Base-by-base conservation (phyloP, 2,888 invertebrate genomes). In the Sialis fuliginosa region DNA sequence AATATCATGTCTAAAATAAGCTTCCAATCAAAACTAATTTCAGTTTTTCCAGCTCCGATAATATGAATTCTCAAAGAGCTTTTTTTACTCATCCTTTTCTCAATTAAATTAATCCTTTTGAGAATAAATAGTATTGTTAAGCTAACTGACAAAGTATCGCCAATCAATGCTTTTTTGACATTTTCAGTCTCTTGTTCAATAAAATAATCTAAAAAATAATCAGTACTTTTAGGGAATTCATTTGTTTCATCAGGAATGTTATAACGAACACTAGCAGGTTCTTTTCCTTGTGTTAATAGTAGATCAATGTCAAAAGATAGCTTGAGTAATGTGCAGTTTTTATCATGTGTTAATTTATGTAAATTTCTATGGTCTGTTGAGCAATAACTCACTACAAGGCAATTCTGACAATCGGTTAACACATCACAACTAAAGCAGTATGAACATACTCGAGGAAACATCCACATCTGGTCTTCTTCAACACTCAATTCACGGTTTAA, bases 361-460 rank as follows among this genome's bases (percentile, higher is more conserved):
- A 42, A 22, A 8, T 42, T 31, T 47, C 49, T 45, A 51, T 57
- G 57, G 41, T 52, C 48, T 44, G 51, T 50, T 7, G 52, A 52
- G 48, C 59, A 59, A 46, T 57, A 59, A 39, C 50, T 54, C 22
- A 53, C 56, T 47, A 53, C 57, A 30, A 48, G 46, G 50, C 59
- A 59, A 6, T 52, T 46, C 9, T 9, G 12, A 46, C 59, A 59
- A 46, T 51, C 50, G 40, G 50, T 41, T 9, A 51, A 35, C 41
- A 53, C 49, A 13, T 32, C 33, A 33, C 13, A n/a, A 32, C 40
- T 47, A 40, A 50, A 56, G 49, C 61, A 62, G 4, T 57, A 42
- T 42, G 51, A 54, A 51, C 62, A 62, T 31, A 52, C 50, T 46
- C 57, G 53, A 5, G 58, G 57, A 49, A 57, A 59, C 56, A 60